Evolutionary conservation across 2,797 vertebrate genomes (phyloP), one percentile per base, ranked within the genome.

Genomic region (Ambastaia sidthimunki): DNA sequence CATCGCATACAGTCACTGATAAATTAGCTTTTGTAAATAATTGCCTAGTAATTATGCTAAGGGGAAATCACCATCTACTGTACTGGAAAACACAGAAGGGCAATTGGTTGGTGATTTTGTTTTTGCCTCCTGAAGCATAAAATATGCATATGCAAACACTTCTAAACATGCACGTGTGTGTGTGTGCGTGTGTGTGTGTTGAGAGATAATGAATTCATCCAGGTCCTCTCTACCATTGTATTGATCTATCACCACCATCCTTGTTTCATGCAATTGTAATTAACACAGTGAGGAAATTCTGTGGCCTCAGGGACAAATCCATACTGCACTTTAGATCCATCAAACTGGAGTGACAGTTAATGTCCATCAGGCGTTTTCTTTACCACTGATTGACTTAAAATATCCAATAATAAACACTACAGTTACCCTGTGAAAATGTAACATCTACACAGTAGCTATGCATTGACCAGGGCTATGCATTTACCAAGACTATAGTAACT

Each of bases 31-130:
- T 2, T 19, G 31, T 50, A 82, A 62, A 94, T 94, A 94, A 94
- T 95, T 87, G 92, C 91, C 93, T 94, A 93, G 93, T 95, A 95
- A 95, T 95, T 95, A 94, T 88, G 91, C 82, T 73, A 81, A 93
- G 93, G 93, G 72, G 93, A 95, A 95, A 94, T 93, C 94, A 93
- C 94, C 93, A 94, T 93, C 94, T 94, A 94, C 94, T 95, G 93
- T 94, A 94, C 92, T 94, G 91, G 62, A 88, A 93, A 90, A 93
- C 93, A 93, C 94, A 95, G 94, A 91, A 95, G 94, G 94, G 95
- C 95, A 94, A 93, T 95, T 91, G 93, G 93, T 94, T 94, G 93
- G 94, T 95, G 94, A 95, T 95, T 95, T 94, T 95, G 94, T 94
- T 93, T 94, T 93, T 94, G 94, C 93, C 94, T 93, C 93, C 91